Base-by-base conservation (phyloP, 1,140 invertebrate genomes). In the Aphelenchoides fujianensis region DNA sequence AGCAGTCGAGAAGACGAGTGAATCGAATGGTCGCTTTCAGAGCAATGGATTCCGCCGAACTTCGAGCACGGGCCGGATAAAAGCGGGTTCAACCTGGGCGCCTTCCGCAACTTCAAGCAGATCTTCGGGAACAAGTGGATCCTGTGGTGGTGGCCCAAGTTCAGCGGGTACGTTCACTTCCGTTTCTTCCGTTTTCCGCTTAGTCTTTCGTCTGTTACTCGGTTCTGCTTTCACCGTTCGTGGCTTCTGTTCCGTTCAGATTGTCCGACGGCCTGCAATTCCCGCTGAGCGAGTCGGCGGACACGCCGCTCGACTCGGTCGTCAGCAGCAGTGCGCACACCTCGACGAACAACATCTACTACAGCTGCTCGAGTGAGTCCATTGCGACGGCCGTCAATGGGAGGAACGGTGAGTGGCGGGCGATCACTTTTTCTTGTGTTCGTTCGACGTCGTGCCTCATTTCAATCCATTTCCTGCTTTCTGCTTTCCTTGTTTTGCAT, bases 1-100 rank as follows among this genome's bases (percentile, higher is more conserved):
- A 70, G 69, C 19, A 16, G 1, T 52, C 54, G 16, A 48, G 2
- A 0, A n/a, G 1, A 36, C 53, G 31, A n/a, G 12, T 66, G 1
- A 12, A 35, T 7, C n/a, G 34, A 64, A 69, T 48, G 41, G 12
- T 12, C 23, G 41, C 23, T 12, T 76, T 19, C 64, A 76, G 77
- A 76, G 41, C 57, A 79, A 62, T 76, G 68, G 59, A 61, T 73
- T 32, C 77, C 75, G n/a, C 75, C 75, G 62, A 19, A 68, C 30
- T 76, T 76, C 28, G n/a, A 53, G 23, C 71, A 75, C 61, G 75
- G 75, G 2, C 35, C 32, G 31, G 75, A 76, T 37, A 70, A 55
- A 48, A 76, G 64, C 16, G 77, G 30, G 7, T 76, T 77, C 37
- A 79, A 76, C 59, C 57, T 76, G 54, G 75, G 75, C 9, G 23